phyloP scores from a whole-genome alignment of 2,113 vertebrate genomes.

The Barbus barbus region DNA sequence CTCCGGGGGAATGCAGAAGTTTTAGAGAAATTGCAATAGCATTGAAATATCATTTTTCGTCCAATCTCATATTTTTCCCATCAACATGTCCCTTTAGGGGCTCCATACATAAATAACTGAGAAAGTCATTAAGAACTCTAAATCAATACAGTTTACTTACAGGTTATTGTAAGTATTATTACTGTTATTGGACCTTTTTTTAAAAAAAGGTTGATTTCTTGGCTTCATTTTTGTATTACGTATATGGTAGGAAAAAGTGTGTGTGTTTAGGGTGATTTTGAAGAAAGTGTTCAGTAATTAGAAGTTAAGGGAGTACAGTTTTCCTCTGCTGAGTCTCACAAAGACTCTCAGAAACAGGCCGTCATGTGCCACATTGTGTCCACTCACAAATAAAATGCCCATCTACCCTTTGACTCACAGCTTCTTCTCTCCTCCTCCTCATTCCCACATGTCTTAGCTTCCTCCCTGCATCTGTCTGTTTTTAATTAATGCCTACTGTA shows the following conservation, averaged over 20 bases:
- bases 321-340: constrained; percentile 33
- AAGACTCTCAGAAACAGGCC: constrained; percentile 46
- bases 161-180: too few species aligned
- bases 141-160: neutral
- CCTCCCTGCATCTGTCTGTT: constrained; percentile 45
- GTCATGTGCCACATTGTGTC: constrained; percentile 38
- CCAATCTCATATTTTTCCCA: neutral
- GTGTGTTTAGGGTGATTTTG: constrained; percentile 35
- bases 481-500: constrained; percentile 28
- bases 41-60: neutral
- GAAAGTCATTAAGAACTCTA: neutral
- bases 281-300: constrained; percentile 70
- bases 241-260: neutral
- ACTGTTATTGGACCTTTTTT: neutral
- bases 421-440: constrained; percentile 19
- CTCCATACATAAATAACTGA: neutral
- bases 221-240: neutral
- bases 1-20: too few species aligned
- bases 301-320: constrained; percentile 63
- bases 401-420: neutral
- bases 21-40: too few species aligned
- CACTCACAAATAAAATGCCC: constrained; percentile 55
- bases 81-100: neutral
- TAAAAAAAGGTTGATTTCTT: neutral
- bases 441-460: neutral